These are phyloP conservation scores for Novumbra hubbsi DNA, from an alignment of 2,797 vertebrate genomes.

Conservation along the genomic window DNA sequence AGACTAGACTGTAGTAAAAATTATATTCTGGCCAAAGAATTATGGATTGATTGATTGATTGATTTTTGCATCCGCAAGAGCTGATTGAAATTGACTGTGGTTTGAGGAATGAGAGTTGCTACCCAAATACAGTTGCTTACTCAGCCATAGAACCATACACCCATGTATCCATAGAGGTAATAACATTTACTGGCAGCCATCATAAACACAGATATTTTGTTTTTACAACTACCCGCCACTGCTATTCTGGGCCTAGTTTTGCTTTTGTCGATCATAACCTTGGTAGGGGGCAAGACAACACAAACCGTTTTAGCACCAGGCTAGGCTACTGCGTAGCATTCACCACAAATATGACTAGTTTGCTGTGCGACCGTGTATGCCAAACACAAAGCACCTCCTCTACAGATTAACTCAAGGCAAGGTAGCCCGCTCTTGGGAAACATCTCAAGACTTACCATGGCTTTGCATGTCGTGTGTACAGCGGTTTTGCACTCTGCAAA, in stretches of 20 bases:
- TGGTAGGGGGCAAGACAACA: not conserved
- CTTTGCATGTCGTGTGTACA: slow-evolving; percentile 82
- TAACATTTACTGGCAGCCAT: not conserved
- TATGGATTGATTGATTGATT: too few species aligned
- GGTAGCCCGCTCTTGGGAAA: not conserved
- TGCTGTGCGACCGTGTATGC: too few species aligned
- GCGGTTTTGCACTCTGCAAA: slow-evolving; percentile 81
- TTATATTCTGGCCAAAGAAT: too few species aligned
- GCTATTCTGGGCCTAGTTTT: slow-evolving; percentile 34
- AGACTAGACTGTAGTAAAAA: too few species aligned
- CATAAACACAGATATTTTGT: not conserved
- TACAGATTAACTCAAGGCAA: not conserved
- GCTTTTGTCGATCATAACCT: slow-evolving; percentile 7
- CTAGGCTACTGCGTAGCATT: not conserved
- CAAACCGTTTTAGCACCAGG: not conserved
- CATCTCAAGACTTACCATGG: slow-evolving; percentile 73
- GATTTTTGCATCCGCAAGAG: too few species aligned
- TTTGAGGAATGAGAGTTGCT: too few species aligned
- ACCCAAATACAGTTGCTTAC: too few species aligned
- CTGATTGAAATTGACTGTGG: too few species aligned
- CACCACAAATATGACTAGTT: too few species aligned
- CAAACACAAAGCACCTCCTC: too few species aligned
- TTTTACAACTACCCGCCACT: slow-evolving; percentile 46
- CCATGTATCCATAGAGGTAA: not conserved
- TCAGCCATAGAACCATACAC: too few species aligned